A percentile compares a stretch with the other conserved stretches of the same genome.
Evolutionary conservation across 2,113 vertebrate species (phyloP).

Genomic region (Apteryx mantelli): DNA sequence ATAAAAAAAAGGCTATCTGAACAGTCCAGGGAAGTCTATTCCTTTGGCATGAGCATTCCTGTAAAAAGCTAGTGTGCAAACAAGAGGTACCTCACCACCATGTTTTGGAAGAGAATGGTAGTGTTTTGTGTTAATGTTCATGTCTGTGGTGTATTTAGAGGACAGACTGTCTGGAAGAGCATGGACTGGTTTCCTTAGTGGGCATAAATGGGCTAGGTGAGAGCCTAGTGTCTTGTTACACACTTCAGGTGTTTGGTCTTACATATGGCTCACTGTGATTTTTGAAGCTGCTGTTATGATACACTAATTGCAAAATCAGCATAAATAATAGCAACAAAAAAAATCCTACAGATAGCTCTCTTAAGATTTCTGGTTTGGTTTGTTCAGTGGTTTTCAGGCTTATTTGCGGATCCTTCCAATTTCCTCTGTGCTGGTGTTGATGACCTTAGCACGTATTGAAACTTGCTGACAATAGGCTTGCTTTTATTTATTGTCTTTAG

Average conservation of each 20-base stretch:
- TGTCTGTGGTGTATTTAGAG: not conserved
- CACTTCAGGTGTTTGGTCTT: not conserved
- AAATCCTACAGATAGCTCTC: not conserved
- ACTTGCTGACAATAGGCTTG: not conserved
- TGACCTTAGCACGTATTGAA: not conserved
- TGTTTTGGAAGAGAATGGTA: not conserved
- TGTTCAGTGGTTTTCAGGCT: not conserved
- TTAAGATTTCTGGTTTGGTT: not conserved
- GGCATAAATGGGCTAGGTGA: not conserved
- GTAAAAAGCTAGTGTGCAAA: not conserved
- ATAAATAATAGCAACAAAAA: not conserved
- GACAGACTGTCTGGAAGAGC: not conserved
- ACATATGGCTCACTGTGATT: not conserved
- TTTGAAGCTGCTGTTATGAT: not conserved
- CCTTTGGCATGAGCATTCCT: not conserved
- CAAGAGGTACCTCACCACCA: not conserved
- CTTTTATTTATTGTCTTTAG: not conserved
- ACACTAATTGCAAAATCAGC: not conserved
- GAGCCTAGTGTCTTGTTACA: not conserved
- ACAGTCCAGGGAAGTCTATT: not conserved
- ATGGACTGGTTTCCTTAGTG: not conserved
- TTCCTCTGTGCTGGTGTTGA: not conserved
- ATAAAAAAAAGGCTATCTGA: not conserved
- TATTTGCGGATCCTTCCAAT: not conserved
- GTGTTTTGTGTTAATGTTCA: not conserved